Base-by-base conservation (phyloP, 2,888 invertebrate species). In the Apamea sordens region DNA sequence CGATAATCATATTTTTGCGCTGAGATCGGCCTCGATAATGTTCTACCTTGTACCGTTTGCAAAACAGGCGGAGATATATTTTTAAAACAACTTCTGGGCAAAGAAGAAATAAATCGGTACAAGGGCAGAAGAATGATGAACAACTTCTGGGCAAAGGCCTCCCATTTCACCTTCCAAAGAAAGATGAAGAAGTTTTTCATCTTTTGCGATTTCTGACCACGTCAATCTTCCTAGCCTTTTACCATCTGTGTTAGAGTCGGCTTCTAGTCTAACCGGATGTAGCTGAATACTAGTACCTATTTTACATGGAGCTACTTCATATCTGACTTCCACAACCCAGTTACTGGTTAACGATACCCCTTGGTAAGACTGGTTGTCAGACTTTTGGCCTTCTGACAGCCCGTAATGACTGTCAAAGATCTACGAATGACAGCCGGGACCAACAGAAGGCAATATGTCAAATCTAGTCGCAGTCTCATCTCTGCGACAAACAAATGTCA, bases 1-100 rank as follows among this genome's bases (percentile, higher is more conserved):
- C 90, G 94, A 94, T 95, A 94, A 95, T 95, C 94, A 95, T 95
- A 95, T 95, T 95, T 95, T 94, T 95, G 92, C 93, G 90, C 90
- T 85, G 92, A 94, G 94, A 94, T 95, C 94, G 93, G 92, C 94
- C 94, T 93, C 95, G 93, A 94, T 94, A 94, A 93, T 93, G 92
- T 91, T 91, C 64, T 83, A 83, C 90, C 86, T 86, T 76, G 93
- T 91, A 94, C 56, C 76, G 94, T 82, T 79, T 75, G 91, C 92
- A 94, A 86, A 92, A 90, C 72, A 79, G 79, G 4, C 18, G 32
- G 7, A 28, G n/a, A 13, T 28, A 5, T 61, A n/a, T 53, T 56
- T n/a, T 59, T 59, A n/a, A 13, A n/a, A n/a, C 59, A 59, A n/a
- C 2, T 59, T 13, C 13, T 2, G 2, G 59, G 1, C n/a, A 59